Conservation (phyloP, 2,888 invertebrate genomes). For the Erpobdella octoculata region DNA sequence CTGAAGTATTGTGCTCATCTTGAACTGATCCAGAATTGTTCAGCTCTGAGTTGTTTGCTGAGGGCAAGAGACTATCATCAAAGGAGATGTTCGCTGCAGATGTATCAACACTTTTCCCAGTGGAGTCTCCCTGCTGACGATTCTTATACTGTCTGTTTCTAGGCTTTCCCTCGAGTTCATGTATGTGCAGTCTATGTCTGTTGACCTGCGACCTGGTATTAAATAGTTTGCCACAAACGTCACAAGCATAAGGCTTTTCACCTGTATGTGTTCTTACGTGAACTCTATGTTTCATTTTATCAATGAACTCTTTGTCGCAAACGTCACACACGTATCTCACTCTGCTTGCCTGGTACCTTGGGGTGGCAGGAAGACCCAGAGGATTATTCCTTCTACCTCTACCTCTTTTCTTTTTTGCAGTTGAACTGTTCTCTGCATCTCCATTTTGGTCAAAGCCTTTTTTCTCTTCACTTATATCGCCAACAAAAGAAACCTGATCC, state of each 20-base stretch:
- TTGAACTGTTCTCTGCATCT: neutral
- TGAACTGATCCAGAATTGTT: neutral
- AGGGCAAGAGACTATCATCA: neutral
- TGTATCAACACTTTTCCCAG: neutral
- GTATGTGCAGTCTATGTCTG: slow-evolving; percentile 22
- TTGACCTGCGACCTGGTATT: slow-evolving; percentile 26
- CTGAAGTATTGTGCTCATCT: neutral
- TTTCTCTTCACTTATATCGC: neutral
- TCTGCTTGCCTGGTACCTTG: slow-evolving; percentile 15
- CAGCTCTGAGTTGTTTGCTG: neutral
- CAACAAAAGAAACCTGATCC: slow-evolving; percentile 11
- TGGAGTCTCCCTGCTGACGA: neutral
- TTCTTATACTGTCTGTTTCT: slow-evolving; percentile 20
- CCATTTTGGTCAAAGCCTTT: neutral
- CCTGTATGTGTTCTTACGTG: slow-evolving; percentile 24
- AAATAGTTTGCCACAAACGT: slow-evolving; percentile 17
- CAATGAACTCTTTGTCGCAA: slow-evolving; percentile 28
- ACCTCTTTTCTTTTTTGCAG: slow-evolving; percentile 6
- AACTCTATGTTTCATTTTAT: slow-evolving; percentile 25
- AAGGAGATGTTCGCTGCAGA: neutral
- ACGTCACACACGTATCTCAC: slow-evolving; percentile 24
- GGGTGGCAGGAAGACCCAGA: neutral
- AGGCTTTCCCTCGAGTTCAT: slow-evolving; percentile 26
- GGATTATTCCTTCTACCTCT: neutral
- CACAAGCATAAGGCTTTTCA: slow-evolving; percentile 27